These are phyloP conservation scores for Drosophila putrida DNA, from an alignment of 2,888 invertebrate genomes.

Conservation along the genomic window DNA sequence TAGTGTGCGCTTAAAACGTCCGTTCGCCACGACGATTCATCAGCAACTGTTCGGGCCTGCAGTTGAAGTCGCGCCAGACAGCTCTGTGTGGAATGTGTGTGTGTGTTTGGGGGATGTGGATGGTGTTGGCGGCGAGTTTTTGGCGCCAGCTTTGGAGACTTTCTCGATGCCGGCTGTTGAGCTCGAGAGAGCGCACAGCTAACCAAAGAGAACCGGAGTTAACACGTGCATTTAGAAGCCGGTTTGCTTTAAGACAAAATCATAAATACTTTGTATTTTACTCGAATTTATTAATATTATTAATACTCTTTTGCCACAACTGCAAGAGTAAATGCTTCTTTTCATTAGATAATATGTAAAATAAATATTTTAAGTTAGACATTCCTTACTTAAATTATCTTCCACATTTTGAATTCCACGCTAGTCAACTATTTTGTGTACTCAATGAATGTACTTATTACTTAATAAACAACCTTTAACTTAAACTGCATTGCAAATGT, in stretches of 20 bases:
- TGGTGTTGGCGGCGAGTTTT: slow-evolving; percentile 62
- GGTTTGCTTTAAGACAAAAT: not conserved
- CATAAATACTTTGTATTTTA: not conserved
- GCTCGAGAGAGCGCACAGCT: not conserved
- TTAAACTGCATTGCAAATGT: slow-evolving; percentile 43
- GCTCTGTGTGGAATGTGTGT: slow-evolving; percentile 43
- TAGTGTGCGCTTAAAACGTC: slow-evolving; percentile 54
- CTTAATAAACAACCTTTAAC: not conserved
- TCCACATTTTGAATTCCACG: no score
- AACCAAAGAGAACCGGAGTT: not conserved
- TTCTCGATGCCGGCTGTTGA: slow-evolving; percentile 54
- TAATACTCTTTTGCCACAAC: no score
- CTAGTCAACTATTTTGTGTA: not conserved
- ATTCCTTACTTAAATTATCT: not conserved
- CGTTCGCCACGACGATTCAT: slow-evolving; percentile 63
- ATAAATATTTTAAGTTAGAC: not conserved
- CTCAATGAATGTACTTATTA: not conserved
- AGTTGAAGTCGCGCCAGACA: slow-evolving; percentile 53
- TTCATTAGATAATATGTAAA: no score
- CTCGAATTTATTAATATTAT: not conserved
- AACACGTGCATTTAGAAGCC: slow-evolving; percentile 14
- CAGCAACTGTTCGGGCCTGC: slow-evolving; percentile 65
- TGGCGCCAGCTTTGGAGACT: slow-evolving; percentile 74
- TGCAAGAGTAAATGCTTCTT: no score
- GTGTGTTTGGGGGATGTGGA: slow-evolving; percentile 55